Evolutionary conservation across 2,888 invertebrate genomes (phyloP).

Genomic region (Phaedon cochleariae): DNA sequence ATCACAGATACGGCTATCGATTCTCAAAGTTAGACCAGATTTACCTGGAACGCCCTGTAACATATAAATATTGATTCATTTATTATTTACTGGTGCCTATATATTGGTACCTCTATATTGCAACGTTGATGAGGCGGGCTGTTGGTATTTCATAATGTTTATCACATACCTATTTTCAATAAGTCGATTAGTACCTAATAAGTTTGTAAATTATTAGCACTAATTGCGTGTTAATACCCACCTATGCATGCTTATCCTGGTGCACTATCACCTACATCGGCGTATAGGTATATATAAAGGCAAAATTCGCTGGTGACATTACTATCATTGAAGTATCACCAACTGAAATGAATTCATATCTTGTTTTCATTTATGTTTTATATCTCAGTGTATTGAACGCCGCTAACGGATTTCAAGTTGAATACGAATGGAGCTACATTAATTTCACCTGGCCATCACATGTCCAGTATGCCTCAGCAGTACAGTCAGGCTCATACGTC

Average conservation of each 20-base stretch:
- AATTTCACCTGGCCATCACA: constrained; percentile 73
- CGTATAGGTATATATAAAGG: not conserved
- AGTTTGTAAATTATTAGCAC: not conserved
- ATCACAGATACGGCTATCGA: too few relatives aligned
- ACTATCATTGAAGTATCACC: not conserved
- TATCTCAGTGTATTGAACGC: not conserved
- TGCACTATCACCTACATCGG: not conserved
- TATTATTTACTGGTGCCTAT: too few relatives aligned
- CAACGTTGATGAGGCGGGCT: too few relatives aligned
- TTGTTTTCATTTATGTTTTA: not conserved
- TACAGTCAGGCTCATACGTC: constrained; percentile 68
- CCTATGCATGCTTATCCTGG: too few relatives aligned
- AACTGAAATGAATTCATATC: not conserved
- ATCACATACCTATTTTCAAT: too few relatives aligned
- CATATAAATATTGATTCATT: too few relatives aligned
- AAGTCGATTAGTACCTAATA: too few relatives aligned
- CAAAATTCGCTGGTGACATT: not conserved
- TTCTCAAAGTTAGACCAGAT: too few relatives aligned
- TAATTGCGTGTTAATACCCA: too few relatives aligned
- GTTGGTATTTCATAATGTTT: too few relatives aligned
- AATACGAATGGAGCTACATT: constrained; percentile 70
- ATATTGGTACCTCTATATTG: too few relatives aligned
- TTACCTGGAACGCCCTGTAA: too few relatives aligned
- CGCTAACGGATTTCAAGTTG: not conserved
- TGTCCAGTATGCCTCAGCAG: constrained; percentile 66